Evolutionary conservation across 2,113 vertebrate genomes (phyloP).

Genomic region (Mobula birostris): DNA sequence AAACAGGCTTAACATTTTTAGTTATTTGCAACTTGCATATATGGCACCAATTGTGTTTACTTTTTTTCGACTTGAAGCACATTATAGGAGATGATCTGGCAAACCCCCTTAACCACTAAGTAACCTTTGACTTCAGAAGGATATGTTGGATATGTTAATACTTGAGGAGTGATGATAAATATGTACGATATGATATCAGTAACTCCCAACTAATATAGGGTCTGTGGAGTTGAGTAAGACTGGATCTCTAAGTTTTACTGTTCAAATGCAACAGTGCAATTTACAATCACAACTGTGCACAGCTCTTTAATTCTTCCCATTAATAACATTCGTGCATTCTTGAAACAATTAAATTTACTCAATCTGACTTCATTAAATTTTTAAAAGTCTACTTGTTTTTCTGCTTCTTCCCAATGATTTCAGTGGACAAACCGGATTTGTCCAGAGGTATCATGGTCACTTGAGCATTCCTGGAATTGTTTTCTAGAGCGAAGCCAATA

Average conservation of each 20-base stretch:
- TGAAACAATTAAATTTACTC: too few species aligned
- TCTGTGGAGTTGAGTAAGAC: background rate
- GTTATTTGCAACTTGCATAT: background rate
- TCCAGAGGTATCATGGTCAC: too few species aligned
- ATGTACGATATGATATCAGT: background rate
- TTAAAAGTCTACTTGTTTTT: too few species aligned
- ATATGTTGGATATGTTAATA: background rate
- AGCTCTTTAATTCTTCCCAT: background rate
- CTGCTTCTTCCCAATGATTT: too few species aligned
- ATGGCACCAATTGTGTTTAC: background rate
- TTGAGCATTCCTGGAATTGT: too few species aligned
- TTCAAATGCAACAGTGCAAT: too few species aligned
- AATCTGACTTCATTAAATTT: too few species aligned
- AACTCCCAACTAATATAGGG: background rate
- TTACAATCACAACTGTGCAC: background rate
- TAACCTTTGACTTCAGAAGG: background rate
- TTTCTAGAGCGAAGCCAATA: too few species aligned
- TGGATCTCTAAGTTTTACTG: background rate
- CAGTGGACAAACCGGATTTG: too few species aligned
- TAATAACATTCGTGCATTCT: background rate
- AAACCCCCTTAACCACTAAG: background rate
- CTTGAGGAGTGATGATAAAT: background rate
- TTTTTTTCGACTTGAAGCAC: background rate
- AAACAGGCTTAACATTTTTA: background rate
- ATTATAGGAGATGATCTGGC: background rate